Conservation (phyloP, 2,113 vertebrate species). For the Holacanthus passer region DNA sequence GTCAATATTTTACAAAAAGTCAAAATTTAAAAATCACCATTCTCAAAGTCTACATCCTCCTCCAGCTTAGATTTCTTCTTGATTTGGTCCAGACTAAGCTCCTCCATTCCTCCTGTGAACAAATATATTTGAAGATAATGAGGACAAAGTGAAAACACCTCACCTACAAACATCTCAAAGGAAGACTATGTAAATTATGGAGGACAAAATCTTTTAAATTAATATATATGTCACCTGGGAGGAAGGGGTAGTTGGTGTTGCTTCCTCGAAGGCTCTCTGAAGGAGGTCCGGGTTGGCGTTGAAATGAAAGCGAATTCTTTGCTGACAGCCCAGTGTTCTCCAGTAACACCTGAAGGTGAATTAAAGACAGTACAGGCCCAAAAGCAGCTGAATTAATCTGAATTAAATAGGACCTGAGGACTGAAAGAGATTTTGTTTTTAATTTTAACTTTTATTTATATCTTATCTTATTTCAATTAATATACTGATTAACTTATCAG, state of each 20-base stretch:
- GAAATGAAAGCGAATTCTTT: conserved; percentile 92
- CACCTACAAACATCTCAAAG: background rate
- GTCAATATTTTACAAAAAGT: background rate
- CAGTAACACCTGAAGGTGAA: conserved; percentile 82
- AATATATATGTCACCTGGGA: conserved; percentile 84
- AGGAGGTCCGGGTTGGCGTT: conserved; percentile 88
- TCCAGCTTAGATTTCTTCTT: conserved; percentile 84
- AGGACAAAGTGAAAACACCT: background rate
- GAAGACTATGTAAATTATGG: background rate
- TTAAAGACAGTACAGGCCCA: background rate
- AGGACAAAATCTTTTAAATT: background rate
- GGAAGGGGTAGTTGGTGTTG: conserved; percentile 91
- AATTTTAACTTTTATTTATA: no score
- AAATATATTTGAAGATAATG: background rate
- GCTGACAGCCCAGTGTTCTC: conserved; percentile 89
- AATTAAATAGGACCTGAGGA: no score
- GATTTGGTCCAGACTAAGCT: conserved; percentile 89
- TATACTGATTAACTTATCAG: no score
- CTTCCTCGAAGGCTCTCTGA: conserved; percentile 90
- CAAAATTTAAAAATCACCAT: conserved; percentile 75
- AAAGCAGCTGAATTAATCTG: background rate
- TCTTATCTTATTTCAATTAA: no score
- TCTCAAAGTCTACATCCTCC: conserved; percentile 91
- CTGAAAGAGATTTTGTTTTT: no score
- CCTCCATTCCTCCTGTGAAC: conserved; percentile 90